Conservation (phyloP, 2,888 invertebrate genomes). For the Drosophila helvetica region DNA sequence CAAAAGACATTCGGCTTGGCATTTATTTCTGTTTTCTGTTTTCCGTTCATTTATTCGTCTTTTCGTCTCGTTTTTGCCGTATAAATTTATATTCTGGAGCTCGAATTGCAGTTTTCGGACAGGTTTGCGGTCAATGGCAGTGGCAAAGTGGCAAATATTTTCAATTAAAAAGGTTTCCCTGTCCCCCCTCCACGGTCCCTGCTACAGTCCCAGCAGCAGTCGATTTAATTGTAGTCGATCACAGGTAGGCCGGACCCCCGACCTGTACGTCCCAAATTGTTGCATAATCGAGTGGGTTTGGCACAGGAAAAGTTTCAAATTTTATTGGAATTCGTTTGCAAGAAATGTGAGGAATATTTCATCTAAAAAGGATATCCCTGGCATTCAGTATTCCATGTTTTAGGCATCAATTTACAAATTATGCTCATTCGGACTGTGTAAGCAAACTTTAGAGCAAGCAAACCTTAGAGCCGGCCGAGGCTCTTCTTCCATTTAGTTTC, state of each 20-base stretch:
- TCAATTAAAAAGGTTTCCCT: conserved; percentile 68
- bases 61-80: conserved; percentile 19
- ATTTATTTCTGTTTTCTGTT: conserved; percentile 21
- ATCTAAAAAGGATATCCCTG: neutral
- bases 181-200: neutral
- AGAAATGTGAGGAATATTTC: conserved; percentile 8
- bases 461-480: neutral
- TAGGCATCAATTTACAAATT: conserved; percentile 11
- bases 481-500: conserved; percentile 12
- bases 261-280: conserved; percentile 11
- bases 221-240: conserved; percentile 59
- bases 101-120: conserved; percentile 43
- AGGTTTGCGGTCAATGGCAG: conserved; percentile 66
- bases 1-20: conserved; percentile 25
- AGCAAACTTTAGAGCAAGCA: conserved; percentile 5
- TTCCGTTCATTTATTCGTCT: too few species aligned
- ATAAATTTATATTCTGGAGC: conserved; percentile 42
- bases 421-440: neutral
- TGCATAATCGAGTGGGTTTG: conserved; percentile 26
- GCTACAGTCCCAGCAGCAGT: neutral
- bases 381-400: neutral
- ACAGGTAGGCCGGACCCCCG: conserved; percentile 14
- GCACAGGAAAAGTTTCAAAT: conserved; percentile 6
- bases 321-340: neutral
- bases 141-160: conserved; percentile 74